Conservation (phyloP, 2,888 invertebrate species). For the Strigamia maritima region DNA sequence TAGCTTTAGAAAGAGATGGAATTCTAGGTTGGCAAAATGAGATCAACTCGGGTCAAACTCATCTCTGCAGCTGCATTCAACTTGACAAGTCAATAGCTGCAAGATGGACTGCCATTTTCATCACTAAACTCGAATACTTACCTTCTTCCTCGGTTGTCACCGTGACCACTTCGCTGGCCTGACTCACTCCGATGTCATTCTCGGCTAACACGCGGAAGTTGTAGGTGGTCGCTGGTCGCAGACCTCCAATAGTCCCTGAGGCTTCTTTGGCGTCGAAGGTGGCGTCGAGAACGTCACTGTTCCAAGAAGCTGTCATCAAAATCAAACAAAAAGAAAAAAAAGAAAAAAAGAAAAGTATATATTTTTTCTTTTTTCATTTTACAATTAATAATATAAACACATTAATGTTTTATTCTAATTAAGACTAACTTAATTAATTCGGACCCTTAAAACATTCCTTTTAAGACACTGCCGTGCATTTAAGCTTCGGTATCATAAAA, state of each 20-base stretch:
- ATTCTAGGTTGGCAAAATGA: conserved; percentile 25
- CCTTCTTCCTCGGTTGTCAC: conserved; percentile 94
- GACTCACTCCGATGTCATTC: conserved; percentile 89
- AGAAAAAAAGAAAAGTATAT: too few relatives aligned
- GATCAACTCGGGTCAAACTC: conserved; percentile 11
- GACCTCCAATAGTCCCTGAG: conserved; percentile 56
- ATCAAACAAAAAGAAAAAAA: background rate
- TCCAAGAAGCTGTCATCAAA: conserved; percentile 35
- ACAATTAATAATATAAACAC: background rate
- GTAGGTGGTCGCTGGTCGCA: conserved; percentile 87
- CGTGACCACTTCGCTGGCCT: conserved; percentile 85
- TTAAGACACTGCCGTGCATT: background rate
- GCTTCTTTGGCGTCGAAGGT: conserved; percentile 39
- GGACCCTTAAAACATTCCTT: background rate
- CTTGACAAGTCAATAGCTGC: conserved; percentile 23
- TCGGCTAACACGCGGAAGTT: conserved; percentile 89
- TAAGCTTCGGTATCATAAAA: conserved; percentile 16
- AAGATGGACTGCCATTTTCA: conserved; percentile 8
- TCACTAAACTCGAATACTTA: conserved; percentile 45
- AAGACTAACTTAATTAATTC: background rate
- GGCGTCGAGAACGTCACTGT: conserved; percentile 38
- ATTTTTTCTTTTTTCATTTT: background rate
- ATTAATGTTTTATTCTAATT: background rate
- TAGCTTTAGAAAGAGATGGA: conserved; percentile 13
- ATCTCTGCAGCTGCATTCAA: conserved; percentile 13